Evolutionary conservation across 2,113 vertebrate species (phyloP).

Genomic region (Elachura formosa): DNA sequence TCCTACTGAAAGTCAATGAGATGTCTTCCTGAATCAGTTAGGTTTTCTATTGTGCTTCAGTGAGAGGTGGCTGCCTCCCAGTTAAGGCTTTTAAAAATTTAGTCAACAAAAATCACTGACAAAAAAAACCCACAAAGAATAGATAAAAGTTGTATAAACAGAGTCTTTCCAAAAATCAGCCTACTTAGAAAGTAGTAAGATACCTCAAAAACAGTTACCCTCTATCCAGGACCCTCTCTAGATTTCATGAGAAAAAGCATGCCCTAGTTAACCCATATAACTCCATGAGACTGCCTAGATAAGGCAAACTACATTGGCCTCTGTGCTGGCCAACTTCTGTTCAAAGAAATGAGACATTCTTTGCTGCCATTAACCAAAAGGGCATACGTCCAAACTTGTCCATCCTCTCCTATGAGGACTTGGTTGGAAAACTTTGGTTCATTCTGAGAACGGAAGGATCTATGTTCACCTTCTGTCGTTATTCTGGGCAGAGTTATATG

Average conservation of each 20-base stretch:
- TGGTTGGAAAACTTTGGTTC: neutral
- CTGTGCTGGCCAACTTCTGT: neutral
- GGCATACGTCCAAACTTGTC: neutral
- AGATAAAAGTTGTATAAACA: neutral
- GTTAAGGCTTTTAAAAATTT: neutral
- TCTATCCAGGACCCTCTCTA: neutral
- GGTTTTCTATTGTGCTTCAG: neutral
- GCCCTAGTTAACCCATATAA: neutral
- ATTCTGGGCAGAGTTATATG: neutral
- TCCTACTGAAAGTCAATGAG: neutral
- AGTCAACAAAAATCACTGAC: neutral
- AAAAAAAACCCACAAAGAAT: neutral
- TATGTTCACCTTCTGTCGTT: neutral
- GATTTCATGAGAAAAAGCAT: neutral
- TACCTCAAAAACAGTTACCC: neutral
- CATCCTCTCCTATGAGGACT: neutral
- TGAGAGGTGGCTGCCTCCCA: neutral
- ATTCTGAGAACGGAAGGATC: neutral
- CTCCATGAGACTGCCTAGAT: neutral
- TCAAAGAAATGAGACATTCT: neutral
- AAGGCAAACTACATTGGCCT: neutral
- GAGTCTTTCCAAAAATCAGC: neutral
- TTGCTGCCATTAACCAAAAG: neutral
- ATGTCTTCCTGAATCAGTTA: neutral
- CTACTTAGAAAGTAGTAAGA: neutral